Evolutionary conservation across 2,113 vertebrate species (phyloP).

Genomic region (Gracilinanus agilis): DNA sequence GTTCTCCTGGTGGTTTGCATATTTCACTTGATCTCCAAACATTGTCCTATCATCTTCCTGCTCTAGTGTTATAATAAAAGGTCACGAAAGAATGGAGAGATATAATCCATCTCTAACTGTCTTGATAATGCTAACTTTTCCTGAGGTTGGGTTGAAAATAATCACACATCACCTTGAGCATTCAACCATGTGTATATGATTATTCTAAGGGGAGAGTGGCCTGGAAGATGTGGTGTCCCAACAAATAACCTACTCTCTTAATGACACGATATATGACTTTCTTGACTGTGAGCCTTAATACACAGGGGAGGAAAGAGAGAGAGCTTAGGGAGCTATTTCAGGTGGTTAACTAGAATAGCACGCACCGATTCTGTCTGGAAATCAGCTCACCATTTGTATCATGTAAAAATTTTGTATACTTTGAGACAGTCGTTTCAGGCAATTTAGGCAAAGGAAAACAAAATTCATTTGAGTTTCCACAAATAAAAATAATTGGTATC

Average conservation of each 20-base stretch:
- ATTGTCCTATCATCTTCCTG: slow-evolving; percentile 3
- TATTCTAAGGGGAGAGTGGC: neutral
- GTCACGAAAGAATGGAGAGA: neutral
- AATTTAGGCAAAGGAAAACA: neutral
- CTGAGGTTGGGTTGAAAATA: slow-evolving; percentile 57
- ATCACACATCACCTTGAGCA: slow-evolving; percentile 48
- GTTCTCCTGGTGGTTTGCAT: neutral
- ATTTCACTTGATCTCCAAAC: slow-evolving; percentile 42
- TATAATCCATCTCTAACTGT: slow-evolving; percentile 42
- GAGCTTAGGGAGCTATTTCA: slow-evolving; percentile 39
- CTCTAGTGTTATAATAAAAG: slow-evolving; percentile 46
- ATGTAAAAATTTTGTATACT: neutral
- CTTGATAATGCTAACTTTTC: slow-evolving; percentile 46
- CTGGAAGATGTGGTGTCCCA: slow-evolving; percentile 2
- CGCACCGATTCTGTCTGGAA: neutral
- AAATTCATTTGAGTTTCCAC: slow-evolving; percentile 24
- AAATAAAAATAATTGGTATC: neutral
- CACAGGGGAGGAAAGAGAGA: neutral
- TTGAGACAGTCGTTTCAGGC: neutral
- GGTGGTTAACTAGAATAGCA: neutral
- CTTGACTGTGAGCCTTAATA: slow-evolving; percentile 26
- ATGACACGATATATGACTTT: slow-evolving; percentile 9
- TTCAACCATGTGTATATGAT: neutral
- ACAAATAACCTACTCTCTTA: slow-evolving; percentile 50
- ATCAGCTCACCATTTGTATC: slow-evolving; percentile 37